Conservation (phyloP, 2,888 invertebrate species). For the Microctonus aethiopoides region DNA sequence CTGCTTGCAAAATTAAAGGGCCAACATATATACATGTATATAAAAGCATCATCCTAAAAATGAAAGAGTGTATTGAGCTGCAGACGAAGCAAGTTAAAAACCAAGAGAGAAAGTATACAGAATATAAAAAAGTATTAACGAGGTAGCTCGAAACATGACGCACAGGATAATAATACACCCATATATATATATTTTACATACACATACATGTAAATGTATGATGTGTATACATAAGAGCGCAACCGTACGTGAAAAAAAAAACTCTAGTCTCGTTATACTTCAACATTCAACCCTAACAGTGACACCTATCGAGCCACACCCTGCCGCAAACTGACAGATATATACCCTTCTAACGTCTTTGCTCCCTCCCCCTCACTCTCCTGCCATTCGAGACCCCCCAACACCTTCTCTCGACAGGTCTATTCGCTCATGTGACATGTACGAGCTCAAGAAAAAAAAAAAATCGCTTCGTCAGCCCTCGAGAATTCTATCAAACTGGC, state of each 20-base stretch:
- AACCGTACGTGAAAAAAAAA: slow-evolving; percentile 2
- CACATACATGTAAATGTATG: background rate
- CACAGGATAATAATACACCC: background rate
- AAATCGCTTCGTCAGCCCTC: slow-evolving; percentile 11
- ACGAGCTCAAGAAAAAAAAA: background rate
- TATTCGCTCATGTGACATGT: slow-evolving; percentile 11
- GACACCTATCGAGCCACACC: slow-evolving; percentile 21
- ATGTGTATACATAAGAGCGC: background rate
- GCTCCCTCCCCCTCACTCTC: background rate
- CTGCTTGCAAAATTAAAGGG: background rate
- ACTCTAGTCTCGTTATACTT: background rate
- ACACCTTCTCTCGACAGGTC: slow-evolving; percentile 15
- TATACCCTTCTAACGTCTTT: background rate
- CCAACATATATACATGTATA: background rate
- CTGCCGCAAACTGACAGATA: slow-evolving; percentile 19
- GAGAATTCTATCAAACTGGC: slow-evolving; percentile 14
- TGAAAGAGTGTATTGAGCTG: background rate
- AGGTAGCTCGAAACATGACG: background rate
- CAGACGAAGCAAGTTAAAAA: background rate
- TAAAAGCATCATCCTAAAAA: background rate
- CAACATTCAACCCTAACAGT: background rate
- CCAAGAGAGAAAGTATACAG: background rate
- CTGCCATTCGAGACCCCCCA: slow-evolving; percentile 9
- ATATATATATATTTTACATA: too few species aligned
- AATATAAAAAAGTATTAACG: background rate